Evolutionary conservation across 2,888 invertebrate species (phyloP), one percentile per base, ranked within the genome.

Genomic region (Lasioglossum lativentre): DNA sequence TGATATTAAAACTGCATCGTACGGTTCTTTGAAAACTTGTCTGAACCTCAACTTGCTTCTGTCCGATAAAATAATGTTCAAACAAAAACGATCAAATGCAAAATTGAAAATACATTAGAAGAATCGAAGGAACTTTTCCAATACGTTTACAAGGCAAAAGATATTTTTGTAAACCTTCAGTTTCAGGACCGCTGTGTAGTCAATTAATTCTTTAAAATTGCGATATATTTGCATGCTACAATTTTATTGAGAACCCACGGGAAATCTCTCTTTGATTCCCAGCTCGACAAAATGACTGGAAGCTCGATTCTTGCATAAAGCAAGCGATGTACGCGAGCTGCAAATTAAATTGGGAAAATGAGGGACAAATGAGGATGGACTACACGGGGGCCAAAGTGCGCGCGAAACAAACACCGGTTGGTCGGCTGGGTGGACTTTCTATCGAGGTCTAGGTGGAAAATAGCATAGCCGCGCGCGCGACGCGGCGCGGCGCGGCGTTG

Each of bases 311-410:
- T 63, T 63, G 63, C n/a, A 63, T 63, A 30, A 63, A 63, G 27
- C 63, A 27, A 6, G 30, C 63, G n/a, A 0, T 63, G 30, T 30
- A 63, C 30, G 16, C 30, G 30, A 16, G 16, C 59, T 59, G 27
- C 16, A 63, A 63, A 63, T 63, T 16, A 63, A 63, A 63, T 63
- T 30, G 5, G 30, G 63, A 63, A 63, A 63, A 63, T 63, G 63
- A 30, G 63, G 63, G 30, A 63, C 63, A 63, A 63, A 63, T 16
- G 30, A 30, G 63, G 63, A 16, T 30, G 30, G 30, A 59, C 27
- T 30, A 14, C 63, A 2, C 30, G 30, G 27, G 27, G 63, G 16
- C 30, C 4, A 30, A 14, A 30, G 6, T 14, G 30, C 16, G 30
- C 63, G 27, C 30, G 63, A 16, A 63, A 63, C 30, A 30, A 63